Evolutionary conservation across 2,797 vertebrate species (phyloP).

Genomic region (Coreius guichenoti): DNA sequence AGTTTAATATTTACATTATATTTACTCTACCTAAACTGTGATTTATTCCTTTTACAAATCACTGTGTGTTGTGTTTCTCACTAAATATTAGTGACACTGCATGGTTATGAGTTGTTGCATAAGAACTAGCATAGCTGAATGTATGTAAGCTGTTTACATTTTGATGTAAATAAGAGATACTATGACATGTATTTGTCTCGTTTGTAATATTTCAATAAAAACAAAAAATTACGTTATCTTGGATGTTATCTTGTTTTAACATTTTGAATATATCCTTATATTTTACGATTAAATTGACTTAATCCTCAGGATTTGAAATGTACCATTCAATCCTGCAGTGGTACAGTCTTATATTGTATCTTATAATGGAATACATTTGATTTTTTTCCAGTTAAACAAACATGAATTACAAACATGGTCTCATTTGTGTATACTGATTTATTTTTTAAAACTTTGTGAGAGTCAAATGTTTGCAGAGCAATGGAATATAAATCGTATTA

Average conservation of each 20-base stretch:
- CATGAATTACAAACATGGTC: too few species aligned
- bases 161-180: constrained; percentile 30
- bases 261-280: background rate
- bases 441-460: too few species aligned
- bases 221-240: too few species aligned
- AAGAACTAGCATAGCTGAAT: constrained; percentile 9
- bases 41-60: background rate
- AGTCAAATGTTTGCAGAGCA: background rate
- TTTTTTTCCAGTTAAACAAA: too few species aligned
- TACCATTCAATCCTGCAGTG: background rate
- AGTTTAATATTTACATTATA: background rate
- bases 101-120: background rate
- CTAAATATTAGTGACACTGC: background rate
- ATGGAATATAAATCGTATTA: background rate
- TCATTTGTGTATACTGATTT: too few species aligned
- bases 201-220: constrained; percentile 45
- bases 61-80: background rate
- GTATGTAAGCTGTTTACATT: constrained; percentile 1
- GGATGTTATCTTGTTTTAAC: background rate
- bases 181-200: background rate
- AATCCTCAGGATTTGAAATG: background rate
- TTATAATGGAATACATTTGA: background rate
- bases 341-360: background rate
- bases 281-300: background rate
- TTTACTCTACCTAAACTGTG: background rate